A percentile compares a stretch with the other conserved stretches of the same genome.
Evolutionary conservation across 2,113 vertebrate species (phyloP).

Genomic region (Hippocampus zosterae): DNA sequence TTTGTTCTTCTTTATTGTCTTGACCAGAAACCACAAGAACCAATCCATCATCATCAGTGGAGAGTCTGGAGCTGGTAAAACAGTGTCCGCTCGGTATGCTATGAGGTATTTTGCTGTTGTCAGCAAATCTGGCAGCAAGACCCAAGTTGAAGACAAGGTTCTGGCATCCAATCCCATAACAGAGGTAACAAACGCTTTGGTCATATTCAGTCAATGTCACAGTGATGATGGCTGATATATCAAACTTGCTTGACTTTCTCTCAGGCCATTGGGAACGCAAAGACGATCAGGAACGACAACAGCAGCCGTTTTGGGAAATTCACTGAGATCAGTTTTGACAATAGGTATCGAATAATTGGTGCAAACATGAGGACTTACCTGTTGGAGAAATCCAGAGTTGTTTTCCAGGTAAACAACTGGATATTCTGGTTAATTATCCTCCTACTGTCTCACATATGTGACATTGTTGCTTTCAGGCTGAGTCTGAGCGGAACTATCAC

Average conservation of each 20-base stretch:
- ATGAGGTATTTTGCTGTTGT: slow-evolving; percentile 98
- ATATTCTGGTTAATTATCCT: background rate
- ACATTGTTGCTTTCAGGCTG: slow-evolving; percentile 75
- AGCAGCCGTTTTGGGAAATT: slow-evolving; percentile 98
- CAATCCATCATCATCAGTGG: slow-evolving; percentile 98
- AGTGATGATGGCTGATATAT: background rate
- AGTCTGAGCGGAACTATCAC: slow-evolving; percentile 96
- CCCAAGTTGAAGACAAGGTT: slow-evolving; percentile 90
- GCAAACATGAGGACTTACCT: slow-evolving; percentile 98
- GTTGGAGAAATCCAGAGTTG: slow-evolving; percentile 95
- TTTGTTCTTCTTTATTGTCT: background rate
- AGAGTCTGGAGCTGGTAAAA: slow-evolving; percentile 97
- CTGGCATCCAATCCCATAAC: slow-evolving; percentile 93
- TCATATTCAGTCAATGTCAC: background rate
- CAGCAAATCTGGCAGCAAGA: slow-evolving; percentile 87
- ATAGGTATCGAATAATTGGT: slow-evolving; percentile 83
- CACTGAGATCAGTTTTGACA: slow-evolving; percentile 94
- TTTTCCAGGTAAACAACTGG: slow-evolving; percentile 81
- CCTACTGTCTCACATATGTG: background rate
- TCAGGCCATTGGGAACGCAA: slow-evolving; percentile 95
- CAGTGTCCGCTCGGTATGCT: slow-evolving; percentile 90
- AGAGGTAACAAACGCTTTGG: slow-evolving; percentile 72
- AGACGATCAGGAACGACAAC: slow-evolving; percentile 96
- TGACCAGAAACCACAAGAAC: slow-evolving; percentile 84
- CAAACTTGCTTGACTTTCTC: slow-evolving; percentile 9